Evolutionary conservation across 2,888 invertebrate species (phyloP).

Genomic region (Cephus spinipes): DNA sequence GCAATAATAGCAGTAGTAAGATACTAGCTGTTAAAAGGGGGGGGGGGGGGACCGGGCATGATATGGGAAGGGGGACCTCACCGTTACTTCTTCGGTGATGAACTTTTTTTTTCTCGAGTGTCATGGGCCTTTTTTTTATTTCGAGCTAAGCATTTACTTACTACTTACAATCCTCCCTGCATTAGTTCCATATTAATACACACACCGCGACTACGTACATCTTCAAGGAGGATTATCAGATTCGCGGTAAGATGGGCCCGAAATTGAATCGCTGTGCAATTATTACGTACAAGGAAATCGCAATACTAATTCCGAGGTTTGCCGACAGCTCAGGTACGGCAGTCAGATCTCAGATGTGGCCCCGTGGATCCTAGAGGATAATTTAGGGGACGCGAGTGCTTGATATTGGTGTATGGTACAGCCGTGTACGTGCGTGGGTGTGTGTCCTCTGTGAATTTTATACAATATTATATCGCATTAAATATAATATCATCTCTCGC

Average conservation of each 20-base stretch:
- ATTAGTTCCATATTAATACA: background rate
- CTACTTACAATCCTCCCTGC: background rate
- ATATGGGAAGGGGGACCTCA: slow-evolving; percentile 42
- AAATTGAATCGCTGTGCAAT: background rate
- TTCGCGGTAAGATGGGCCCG: background rate
- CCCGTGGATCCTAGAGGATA: background rate
- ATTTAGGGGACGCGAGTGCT: background rate
- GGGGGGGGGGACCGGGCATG: slow-evolving; percentile 35
- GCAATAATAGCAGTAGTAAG: slow-evolving; percentile 46
- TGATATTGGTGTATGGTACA: slow-evolving; percentile 42
- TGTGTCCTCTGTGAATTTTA: slow-evolving; percentile 38
- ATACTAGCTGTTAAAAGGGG: slow-evolving; percentile 49
- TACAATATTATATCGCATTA: slow-evolving; percentile 59
- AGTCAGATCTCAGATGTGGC: background rate
- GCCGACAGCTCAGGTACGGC: too few relatives aligned
- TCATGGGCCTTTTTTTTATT: background rate
- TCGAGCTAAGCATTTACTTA: background rate
- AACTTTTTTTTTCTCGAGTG: slow-evolving; percentile 23
- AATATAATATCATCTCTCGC: slow-evolving; percentile 55
- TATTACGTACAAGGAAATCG: background rate
- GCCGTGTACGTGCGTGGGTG: slow-evolving; percentile 35
- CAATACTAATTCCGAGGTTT: background rate
- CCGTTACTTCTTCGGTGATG: slow-evolving; percentile 17
- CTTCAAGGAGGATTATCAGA: background rate
- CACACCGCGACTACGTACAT: background rate